These are phyloP conservation scores for Schizaphis graminum DNA, from an alignment of 2,888 invertebrate species.

Conservation along the genomic window DNA sequence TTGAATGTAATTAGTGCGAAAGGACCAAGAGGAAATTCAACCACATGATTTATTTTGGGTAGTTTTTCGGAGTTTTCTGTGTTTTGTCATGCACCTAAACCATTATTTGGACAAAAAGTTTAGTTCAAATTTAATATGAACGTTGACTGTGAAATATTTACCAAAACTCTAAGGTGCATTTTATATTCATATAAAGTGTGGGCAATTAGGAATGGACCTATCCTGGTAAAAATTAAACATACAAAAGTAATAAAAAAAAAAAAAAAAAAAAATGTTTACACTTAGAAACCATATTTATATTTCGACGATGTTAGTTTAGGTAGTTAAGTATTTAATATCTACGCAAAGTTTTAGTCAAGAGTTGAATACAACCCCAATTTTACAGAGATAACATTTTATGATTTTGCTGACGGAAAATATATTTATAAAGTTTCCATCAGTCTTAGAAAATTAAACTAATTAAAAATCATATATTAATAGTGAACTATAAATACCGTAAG, in stretches of 20 bases:
- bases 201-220: conserved; percentile 19
- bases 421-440: background rate
- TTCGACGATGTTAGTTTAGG: background rate
- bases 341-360: background rate
- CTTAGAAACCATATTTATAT: background rate
- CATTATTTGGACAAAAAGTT: conserved; percentile 54
- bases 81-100: conserved; percentile 47
- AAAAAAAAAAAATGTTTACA: background rate
- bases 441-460: background rate
- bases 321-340: background rate
- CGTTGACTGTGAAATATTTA: conserved; percentile 35
- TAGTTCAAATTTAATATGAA: conserved; percentile 49
- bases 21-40: conserved; percentile 57
- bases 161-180: conserved; percentile 45
- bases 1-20: conserved; percentile 63
- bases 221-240: background rate
- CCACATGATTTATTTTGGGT: conserved; percentile 63
- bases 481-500: no score
- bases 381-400: background rate
- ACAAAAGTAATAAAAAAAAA: background rate
- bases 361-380: background rate
- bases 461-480: background rate
- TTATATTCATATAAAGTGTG: conserved; percentile 54
- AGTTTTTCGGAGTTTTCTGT: conserved; percentile 63
- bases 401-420: background rate